Conservation (phyloP, 2,113 vertebrate genomes). For the Cololabis saira region DNA sequence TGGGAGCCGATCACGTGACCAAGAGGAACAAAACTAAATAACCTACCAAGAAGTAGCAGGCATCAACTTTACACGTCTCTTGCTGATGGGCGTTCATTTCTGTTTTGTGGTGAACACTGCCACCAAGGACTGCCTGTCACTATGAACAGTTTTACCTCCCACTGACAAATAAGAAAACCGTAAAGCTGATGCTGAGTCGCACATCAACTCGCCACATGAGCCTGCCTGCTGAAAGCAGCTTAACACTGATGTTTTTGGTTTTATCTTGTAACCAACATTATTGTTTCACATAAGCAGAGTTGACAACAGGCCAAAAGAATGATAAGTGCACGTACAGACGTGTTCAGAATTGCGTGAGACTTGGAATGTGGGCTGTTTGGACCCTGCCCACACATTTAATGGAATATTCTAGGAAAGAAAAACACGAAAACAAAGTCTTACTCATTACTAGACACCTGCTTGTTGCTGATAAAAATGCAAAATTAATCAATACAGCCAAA, state of each 20-base stretch:
- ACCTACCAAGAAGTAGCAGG: not conserved
- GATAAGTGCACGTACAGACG: conserved; percentile 5
- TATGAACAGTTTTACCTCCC: not conserved
- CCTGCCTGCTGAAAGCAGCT: not conserved
- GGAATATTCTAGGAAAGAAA: conserved; percentile 57
- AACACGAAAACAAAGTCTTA: not conserved
- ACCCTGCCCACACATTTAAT: conserved; percentile 12
- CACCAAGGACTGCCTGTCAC: not conserved
- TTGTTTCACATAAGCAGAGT: conserved; percentile 10
- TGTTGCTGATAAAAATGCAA: conserved; percentile 43
- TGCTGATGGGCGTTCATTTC: not conserved
- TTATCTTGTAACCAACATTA: not conserved
- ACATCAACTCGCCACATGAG: no score
- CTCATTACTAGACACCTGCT: conserved; percentile 1
- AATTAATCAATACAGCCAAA: conserved; percentile 6
- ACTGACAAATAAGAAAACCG: not conserved
- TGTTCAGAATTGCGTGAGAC: conserved; percentile 11
- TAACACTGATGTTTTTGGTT: conserved; percentile 8
- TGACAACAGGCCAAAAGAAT: conserved; percentile 5
- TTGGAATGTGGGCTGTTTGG: not conserved
- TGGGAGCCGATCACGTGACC: not conserved
- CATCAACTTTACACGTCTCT: not conserved
- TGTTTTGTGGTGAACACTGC: not conserved
- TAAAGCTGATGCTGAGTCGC: no score
- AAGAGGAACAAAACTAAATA: not conserved